Percentiles rank a stretch among this genome's conserved stretches.
These are phyloP conservation scores for Orthonychiurus folsomi DNA, from an alignment of 2,888 invertebrate genomes.

Conservation along the genomic window DNA sequence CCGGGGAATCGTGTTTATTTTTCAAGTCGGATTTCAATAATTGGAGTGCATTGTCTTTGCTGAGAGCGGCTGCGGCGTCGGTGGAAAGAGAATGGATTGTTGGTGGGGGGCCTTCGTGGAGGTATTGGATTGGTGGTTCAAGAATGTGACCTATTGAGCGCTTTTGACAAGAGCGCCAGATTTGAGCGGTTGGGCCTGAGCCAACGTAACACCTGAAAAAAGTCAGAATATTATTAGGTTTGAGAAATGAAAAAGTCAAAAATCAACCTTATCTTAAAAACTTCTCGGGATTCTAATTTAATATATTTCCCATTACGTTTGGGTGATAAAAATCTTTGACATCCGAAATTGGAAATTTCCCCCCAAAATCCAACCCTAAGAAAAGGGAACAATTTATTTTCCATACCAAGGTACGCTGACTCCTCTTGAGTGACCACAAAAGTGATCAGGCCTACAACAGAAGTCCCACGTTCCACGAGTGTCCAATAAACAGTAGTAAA, in stretches of 20 bases:
- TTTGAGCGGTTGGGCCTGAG: slow-evolving; percentile 54
- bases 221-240: slow-evolving; percentile 3
- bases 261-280: no score
- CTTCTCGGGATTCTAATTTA: no score
- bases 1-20: neutral
- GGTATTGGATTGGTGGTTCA: slow-evolving; percentile 71
- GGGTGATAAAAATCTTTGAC: neutral
- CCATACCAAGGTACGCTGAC: slow-evolving; percentile 70
- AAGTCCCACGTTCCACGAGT: slow-evolving; percentile 70
- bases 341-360: neutral
- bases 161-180: slow-evolving; percentile 81
- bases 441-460: slow-evolving; percentile 71
- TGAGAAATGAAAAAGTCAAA: no score
- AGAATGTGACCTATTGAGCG: slow-evolving; percentile 59
- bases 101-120: slow-evolving; percentile 70
- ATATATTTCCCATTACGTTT: neutral
- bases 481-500: slow-evolving; percentile 76
- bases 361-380: neutral
- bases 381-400: no score
- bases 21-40: slow-evolving; percentile 18
- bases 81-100: slow-evolving; percentile 51
- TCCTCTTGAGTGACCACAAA: slow-evolving; percentile 74
- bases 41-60: slow-evolving; percentile 32
- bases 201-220: slow-evolving; percentile 72
- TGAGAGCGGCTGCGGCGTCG: slow-evolving; percentile 30